Conservation (phyloP, 1,140 invertebrate genomes). For the Neodiprion lecontei region DNA sequence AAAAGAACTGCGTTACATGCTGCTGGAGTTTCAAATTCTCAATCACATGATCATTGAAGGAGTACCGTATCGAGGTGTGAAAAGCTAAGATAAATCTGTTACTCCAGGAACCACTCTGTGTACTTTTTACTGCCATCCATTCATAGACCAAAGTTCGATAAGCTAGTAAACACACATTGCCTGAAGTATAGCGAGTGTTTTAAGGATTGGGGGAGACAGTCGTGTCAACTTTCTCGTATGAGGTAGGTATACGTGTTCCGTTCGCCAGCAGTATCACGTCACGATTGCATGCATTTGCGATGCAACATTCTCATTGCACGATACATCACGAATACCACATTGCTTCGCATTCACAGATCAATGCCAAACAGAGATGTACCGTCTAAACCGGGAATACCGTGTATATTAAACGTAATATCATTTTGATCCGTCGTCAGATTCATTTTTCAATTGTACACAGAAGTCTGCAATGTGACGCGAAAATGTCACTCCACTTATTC, state of each 20-base stretch:
- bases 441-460: too few relatives aligned
- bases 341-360: conserved; percentile 2
- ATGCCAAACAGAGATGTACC: not conserved
- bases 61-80: too few relatives aligned
- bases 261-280: conserved; percentile 4
- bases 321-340: not conserved
- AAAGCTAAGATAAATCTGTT: not conserved
- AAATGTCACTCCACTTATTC: too few relatives aligned
- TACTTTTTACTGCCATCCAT: not conserved
- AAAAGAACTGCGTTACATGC: too few relatives aligned
- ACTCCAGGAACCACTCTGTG: not conserved
- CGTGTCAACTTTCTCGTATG: not conserved
- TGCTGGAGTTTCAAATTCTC: too few relatives aligned
- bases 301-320: not conserved
- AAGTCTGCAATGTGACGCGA: too few relatives aligned
- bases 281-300: conserved; percentile 1
- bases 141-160: not conserved
- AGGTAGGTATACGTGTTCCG: not conserved
- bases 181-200: not conserved
- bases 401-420: not conserved
- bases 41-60: too few relatives aligned
- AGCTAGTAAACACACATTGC: not conserved
- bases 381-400: not conserved
- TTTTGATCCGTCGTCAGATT: too few relatives aligned
- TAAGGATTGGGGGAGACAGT: not conserved